phyloP scores from a whole-genome alignment of 2,888 invertebrate species.

The Agonum fuliginosum region DNA sequence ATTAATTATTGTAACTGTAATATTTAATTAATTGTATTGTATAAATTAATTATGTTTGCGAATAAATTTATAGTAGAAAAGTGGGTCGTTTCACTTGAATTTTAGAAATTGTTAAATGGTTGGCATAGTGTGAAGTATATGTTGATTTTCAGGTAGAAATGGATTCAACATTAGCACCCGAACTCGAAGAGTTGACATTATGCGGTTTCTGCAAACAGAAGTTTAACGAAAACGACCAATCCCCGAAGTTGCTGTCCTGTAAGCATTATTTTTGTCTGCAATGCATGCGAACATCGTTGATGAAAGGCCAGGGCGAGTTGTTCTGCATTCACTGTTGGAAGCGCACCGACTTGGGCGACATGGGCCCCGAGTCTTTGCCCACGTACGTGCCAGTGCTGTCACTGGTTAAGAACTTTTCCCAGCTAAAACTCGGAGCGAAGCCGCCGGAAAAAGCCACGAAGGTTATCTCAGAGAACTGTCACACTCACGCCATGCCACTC shows the following conservation, averaged over 20 bases:
- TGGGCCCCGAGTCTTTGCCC: conserved; percentile 80
- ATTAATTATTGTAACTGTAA: too few relatives aligned
- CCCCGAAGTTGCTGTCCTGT: conserved; percentile 84
- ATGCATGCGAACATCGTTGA: conserved; percentile 81
- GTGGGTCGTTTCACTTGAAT: too few relatives aligned
- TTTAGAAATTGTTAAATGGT: too few relatives aligned
- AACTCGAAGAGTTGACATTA: conserved; percentile 84
- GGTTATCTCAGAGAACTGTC: conserved; percentile 78
- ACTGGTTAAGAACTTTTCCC: conserved; percentile 79
- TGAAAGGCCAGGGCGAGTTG: conserved; percentile 79
- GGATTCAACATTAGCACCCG: conserved; percentile 79
- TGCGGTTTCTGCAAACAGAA: conserved; percentile 85
- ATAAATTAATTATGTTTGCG: too few relatives aligned
- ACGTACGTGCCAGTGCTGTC: conserved; percentile 82
- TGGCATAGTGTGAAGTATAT: neutral
- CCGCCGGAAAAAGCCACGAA: conserved; percentile 71
- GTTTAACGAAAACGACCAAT: conserved; percentile 83
- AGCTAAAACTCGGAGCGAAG: conserved; percentile 75
- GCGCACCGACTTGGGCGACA: conserved; percentile 81
- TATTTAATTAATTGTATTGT: too few relatives aligned
- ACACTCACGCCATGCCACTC: conserved; percentile 83
- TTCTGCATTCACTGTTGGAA: conserved; percentile 86
- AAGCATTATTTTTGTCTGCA: conserved; percentile 86
- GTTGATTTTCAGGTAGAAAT: conserved; percentile 71
- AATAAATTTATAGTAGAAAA: too few relatives aligned